Conservation (phyloP, 2,888 invertebrate species). For the Xanthorhoe designata region DNA sequence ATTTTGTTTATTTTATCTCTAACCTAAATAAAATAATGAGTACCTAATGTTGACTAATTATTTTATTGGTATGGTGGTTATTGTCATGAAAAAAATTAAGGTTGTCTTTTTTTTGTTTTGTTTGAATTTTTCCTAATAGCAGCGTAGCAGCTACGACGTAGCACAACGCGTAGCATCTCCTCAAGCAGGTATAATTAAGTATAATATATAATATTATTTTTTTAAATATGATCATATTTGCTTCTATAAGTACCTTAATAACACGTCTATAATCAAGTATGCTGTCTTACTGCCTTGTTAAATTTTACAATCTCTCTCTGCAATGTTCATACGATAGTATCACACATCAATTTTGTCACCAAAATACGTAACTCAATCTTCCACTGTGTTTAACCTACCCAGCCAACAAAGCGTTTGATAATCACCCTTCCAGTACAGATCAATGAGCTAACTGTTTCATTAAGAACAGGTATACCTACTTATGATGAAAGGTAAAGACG, state of each 20-base stretch:
- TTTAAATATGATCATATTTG: too few relatives aligned
- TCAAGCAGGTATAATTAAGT: too few relatives aligned
- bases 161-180: too few relatives aligned
- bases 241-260: too few relatives aligned
- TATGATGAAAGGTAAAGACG: slow-evolving; percentile 14
- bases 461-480: slow-evolving; percentile 20
- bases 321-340: neutral
- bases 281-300: neutral
- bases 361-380: neutral
- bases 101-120: too few relatives aligned
- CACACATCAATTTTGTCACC: neutral
- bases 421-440: slow-evolving; percentile 15
- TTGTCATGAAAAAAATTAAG: too few relatives aligned
- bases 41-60: neutral
- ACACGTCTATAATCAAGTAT: too few relatives aligned
- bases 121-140: neutral
- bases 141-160: neutral
- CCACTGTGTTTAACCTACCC: slow-evolving; percentile 1
- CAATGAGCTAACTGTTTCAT: slow-evolving; percentile 25
- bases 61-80: too few relatives aligned
- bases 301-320: neutral
- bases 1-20: neutral
- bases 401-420: slow-evolving; percentile 22
- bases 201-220: too few relatives aligned
- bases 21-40: neutral